A percentile compares a stretch with the other conserved stretches of the same genome.
Conservation (phyloP, 2,113 vertebrate species). For the Hemibates koningsi region DNA sequence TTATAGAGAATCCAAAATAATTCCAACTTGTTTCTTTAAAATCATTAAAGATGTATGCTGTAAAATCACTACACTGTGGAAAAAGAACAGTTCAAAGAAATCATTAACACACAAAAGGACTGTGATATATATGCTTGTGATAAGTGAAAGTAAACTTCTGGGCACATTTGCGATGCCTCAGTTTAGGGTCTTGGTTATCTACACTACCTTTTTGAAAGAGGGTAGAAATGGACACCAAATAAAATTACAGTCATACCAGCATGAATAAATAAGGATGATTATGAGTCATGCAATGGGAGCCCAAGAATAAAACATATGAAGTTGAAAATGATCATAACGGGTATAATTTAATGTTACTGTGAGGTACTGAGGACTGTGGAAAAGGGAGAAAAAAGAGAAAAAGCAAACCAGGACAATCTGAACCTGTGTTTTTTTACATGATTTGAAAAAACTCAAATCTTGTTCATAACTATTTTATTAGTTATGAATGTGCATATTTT, state of each 20-base stretch:
- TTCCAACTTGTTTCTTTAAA: neutral
- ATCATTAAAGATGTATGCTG: neutral
- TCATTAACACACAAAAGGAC: neutral
- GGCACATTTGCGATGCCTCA: neutral
- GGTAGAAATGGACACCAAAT: neutral
- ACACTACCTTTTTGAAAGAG: neutral
- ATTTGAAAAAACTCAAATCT: neutral
- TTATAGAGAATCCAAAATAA: neutral
- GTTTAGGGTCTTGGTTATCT: neutral
- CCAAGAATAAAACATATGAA: neutral
- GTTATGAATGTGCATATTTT: neutral
- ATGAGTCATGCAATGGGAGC: neutral
- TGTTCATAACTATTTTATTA: neutral
- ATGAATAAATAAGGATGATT: neutral
- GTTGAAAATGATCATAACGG: neutral
- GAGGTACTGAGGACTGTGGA: neutral
- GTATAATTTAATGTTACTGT: neutral
- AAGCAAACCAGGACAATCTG: neutral
- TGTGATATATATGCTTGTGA: neutral
- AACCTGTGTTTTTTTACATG: neutral
- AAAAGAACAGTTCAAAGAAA: neutral
- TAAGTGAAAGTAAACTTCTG: neutral
- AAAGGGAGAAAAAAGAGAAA: neutral
- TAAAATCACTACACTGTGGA: neutral
- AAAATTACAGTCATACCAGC: neutral